A percentile compares a stretch with the other conserved stretches of the same genome.
phyloP scores from a whole-genome alignment of 2,888 invertebrate genomes.

The Papilio elwesi region DNA sequence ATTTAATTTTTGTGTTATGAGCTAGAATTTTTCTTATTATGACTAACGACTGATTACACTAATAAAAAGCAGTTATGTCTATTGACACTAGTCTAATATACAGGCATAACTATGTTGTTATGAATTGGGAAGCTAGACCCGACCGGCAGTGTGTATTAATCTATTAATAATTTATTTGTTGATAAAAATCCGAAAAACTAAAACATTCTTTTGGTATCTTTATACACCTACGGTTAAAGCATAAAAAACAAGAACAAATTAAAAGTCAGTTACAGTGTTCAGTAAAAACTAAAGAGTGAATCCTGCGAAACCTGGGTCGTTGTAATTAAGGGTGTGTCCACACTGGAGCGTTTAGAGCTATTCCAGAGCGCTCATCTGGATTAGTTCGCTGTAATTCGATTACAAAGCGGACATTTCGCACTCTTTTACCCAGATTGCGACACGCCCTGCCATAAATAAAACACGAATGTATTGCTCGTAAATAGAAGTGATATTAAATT shows the following conservation, averaged over 20 bases:
- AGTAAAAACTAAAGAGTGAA: neutral
- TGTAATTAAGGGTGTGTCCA: slow-evolving; percentile 32
- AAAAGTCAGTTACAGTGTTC: neutral
- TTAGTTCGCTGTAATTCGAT: slow-evolving; percentile 37
- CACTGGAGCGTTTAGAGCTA: slow-evolving; percentile 26
- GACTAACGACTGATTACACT: too few relatives aligned
- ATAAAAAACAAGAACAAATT: neutral
- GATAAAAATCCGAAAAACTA: too few relatives aligned
- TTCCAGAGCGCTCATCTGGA: slow-evolving; percentile 25
- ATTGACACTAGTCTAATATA: too few relatives aligned
- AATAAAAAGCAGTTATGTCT: too few relatives aligned
- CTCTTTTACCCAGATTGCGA: slow-evolving; percentile 35
- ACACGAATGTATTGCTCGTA: slow-evolving; percentile 18
- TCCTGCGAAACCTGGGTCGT: neutral
- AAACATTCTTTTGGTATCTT: too few relatives aligned
- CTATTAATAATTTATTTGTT: too few relatives aligned
- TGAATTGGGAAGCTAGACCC: too few relatives aligned
- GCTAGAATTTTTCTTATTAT: too few relatives aligned
- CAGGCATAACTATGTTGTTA: too few relatives aligned
- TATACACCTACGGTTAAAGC: neutral
- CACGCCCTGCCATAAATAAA: slow-evolving; percentile 33
- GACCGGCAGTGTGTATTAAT: too few relatives aligned
- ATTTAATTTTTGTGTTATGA: too few relatives aligned
- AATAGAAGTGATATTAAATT: slow-evolving; percentile 12
- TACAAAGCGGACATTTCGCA: slow-evolving; percentile 37